Conservation (phyloP, 1,140 invertebrate genomes). For the Oncopodura yosiiana region DNA sequence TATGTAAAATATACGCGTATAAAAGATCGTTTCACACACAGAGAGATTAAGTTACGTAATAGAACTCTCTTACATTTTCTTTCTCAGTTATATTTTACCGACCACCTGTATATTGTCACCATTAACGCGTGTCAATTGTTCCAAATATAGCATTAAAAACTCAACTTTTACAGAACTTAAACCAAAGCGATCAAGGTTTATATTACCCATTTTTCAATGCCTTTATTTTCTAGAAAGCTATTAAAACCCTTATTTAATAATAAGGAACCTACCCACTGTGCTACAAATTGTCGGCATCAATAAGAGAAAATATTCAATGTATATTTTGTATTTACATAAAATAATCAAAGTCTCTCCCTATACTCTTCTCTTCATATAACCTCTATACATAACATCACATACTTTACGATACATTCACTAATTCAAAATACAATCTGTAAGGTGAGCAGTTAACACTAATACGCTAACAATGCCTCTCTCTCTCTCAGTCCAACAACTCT, state of each 20-base stretch:
- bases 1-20: too few species aligned
- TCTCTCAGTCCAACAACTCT: too few species aligned
- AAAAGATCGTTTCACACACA: too few species aligned
- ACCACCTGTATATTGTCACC: too few species aligned
- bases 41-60: too few species aligned
- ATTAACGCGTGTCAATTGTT: too few species aligned
- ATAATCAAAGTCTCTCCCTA: conserved; percentile 4
- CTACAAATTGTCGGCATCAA: background rate
- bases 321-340: conserved; percentile 13
- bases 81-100: too few species aligned
- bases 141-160: background rate
- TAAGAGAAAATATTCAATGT: too few species aligned
- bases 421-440: background rate
- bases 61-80: too few species aligned
- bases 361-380: background rate
- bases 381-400: background rate
- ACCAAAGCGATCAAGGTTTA: background rate
- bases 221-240: background rate
- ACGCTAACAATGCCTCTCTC: too few species aligned
- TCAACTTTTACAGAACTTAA: background rate
- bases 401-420: background rate
- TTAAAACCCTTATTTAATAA: background rate
- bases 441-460: too few species aligned
- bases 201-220: background rate
- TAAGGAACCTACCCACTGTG: background rate